Evolutionary conservation across 2,888 invertebrate genomes (phyloP), one percentile per base, ranked within the genome.

Genomic region (Alviniconcha strummeri): DNA sequence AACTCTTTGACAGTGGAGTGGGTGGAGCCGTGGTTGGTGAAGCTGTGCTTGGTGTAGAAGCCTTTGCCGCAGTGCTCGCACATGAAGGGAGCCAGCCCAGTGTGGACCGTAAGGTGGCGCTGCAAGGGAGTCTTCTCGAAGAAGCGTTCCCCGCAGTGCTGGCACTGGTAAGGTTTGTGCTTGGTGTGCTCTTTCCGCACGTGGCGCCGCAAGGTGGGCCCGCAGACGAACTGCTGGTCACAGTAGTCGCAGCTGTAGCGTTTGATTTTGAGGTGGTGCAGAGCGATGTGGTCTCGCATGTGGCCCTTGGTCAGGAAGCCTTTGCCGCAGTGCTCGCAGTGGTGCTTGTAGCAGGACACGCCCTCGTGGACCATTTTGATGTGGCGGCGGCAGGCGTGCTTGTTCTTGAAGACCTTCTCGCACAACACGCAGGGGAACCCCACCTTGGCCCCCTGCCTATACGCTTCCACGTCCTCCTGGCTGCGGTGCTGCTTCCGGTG

Each of bases 201-300:
- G 69, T 84, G 84, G 11, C 84, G 78, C 5, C 82, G 36, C 52
- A 84, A 56, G 15, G 84, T 84, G n/a, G 84, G 84, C 1, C 57
- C 71, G 64, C 84, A 84, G 17, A 84, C 84, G 75, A 84, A 84
- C 67, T 82, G 82, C 67, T 84, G 78, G 19, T 75, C 64, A 74
- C 84, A 84, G 56, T 82, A 82, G 13, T 79, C 82, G 36, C 84
- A 84, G n/a, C 74, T 78, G 74, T 84, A 82, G n/a, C 82, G 84
- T 67, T 84, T 84, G 74, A 82, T 82, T 6, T 82, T 82, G 52
- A 82, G 64, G 69, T 84, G 84, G n/a, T 82, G 82, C 36, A 82
- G 82, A 15, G 84, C 84, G n/a, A 84, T 82, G 75, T 84, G 84
- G 69, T 84, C 84, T 19, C 82, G 71, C 78, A 84, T 82, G 55